Percentiles rank a stretch among this genome's conserved stretches.
phyloP scores from a whole-genome alignment of 2,888 invertebrate genomes.

The Dryocosmus kuriphilus region DNA sequence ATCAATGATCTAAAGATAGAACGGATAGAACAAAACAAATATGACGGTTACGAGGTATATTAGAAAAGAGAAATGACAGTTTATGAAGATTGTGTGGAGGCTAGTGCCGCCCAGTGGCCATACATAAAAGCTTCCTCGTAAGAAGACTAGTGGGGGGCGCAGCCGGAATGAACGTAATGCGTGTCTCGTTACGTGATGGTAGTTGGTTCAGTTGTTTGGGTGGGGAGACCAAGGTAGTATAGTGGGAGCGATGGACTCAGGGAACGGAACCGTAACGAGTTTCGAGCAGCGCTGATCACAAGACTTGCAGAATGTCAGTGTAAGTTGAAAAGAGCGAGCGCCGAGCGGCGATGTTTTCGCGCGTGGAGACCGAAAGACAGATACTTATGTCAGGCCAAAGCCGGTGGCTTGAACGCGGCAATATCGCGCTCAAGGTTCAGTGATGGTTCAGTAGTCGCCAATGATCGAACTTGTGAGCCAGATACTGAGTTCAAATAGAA shows the following conservation, averaged over 20 bases:
- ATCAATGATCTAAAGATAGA: no score
- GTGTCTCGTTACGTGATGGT: not conserved
- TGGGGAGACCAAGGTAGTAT: constrained; percentile 25
- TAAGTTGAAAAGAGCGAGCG: constrained; percentile 3
- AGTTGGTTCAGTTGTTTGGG: constrained; percentile 4
- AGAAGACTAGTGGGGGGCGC: not conserved
- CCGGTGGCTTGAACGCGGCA: constrained; percentile 17
- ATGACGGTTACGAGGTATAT: no score
- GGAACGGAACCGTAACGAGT: constrained; percentile 24
- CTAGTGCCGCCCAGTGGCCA: constrained; percentile 12
- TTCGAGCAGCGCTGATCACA: constrained; percentile 12
- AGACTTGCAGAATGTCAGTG: constrained; percentile 20
- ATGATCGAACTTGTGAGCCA: not conserved
- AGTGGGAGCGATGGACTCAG: constrained; percentile 21
- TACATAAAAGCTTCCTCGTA: not conserved
- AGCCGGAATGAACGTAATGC: constrained; percentile 24
- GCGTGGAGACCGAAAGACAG: constrained; percentile 19
- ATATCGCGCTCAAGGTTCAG: constrained; percentile 28
- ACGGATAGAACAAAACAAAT: no score
- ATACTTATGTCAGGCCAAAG: constrained; percentile 27
- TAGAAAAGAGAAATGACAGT: not conserved
- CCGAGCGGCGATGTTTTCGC: constrained; percentile 10
- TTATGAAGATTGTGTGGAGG: not conserved
- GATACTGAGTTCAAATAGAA: no score
- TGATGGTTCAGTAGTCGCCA: constrained; percentile 18